Conservation (phyloP, 2,888 invertebrate genomes). For the Coelogynopora nodosa region DNA sequence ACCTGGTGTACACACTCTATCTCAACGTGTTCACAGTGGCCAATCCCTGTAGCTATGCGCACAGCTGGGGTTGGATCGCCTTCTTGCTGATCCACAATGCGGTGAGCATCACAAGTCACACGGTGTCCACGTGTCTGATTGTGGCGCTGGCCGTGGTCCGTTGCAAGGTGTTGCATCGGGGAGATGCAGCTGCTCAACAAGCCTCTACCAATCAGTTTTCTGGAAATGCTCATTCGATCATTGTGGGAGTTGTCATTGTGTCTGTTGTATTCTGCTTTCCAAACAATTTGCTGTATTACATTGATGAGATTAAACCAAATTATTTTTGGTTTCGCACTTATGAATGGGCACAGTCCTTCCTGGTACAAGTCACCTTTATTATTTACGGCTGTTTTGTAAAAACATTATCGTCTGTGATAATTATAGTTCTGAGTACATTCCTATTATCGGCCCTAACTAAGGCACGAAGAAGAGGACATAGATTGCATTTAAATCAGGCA, state of each 20-base stretch:
- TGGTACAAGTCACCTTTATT: not conserved
- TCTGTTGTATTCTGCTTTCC: constrained; percentile 77
- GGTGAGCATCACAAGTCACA: constrained; percentile 66
- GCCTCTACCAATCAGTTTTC: constrained; percentile 64
- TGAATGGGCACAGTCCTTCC: not conserved
- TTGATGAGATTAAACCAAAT: constrained; percentile 60
- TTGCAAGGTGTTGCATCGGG: constrained; percentile 65
- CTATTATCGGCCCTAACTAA: not conserved
- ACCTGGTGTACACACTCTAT: constrained; percentile 79
- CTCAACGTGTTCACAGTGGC: constrained; percentile 51
- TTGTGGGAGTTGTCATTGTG: constrained; percentile 76
- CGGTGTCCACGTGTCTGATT: constrained; percentile 87
- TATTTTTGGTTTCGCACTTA: constrained; percentile 30
- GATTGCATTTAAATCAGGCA: not conserved
- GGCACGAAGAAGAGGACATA: not conserved
- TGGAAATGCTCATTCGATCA: constrained; percentile 72
- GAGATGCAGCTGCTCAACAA: not conserved
- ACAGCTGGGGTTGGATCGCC: constrained; percentile 55
- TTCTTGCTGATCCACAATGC: constrained; percentile 53
- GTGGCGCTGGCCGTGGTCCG: constrained; percentile 88
- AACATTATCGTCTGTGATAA: not conserved
- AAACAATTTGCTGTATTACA: constrained; percentile 73
- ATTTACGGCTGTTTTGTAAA: constrained; percentile 35
- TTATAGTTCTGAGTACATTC: constrained; percentile 2
- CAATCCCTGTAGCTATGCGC: constrained; percentile 15